Conservation (phyloP, 2,797 vertebrate genomes). For the Sebastiscus albofasciatus region DNA sequence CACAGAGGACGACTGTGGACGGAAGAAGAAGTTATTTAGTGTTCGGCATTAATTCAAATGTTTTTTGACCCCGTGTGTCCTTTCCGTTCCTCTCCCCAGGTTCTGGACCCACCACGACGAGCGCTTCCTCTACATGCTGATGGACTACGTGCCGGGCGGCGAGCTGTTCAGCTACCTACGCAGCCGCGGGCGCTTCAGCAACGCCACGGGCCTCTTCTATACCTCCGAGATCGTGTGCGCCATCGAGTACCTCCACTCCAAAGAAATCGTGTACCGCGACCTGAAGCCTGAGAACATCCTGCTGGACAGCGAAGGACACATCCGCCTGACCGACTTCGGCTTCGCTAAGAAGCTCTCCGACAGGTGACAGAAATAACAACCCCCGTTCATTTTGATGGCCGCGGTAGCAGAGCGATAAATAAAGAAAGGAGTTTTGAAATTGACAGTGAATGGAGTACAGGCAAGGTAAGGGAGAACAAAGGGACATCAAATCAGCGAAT, state of each 20-base stretch:
- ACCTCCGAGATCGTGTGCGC: slow-evolving; percentile 93
- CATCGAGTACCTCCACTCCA: slow-evolving; percentile 95
- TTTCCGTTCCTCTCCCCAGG: slow-evolving; percentile 65
- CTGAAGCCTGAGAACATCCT: slow-evolving; percentile 98
- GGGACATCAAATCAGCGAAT: neutral
- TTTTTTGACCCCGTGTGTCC: too few species aligned
- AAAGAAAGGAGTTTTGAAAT: neutral
- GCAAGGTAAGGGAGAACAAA: neutral
- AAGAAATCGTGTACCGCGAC: slow-evolving; percentile 95
- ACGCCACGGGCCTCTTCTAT: slow-evolving; percentile 90
- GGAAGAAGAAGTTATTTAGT: neutral
- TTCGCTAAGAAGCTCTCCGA: slow-evolving; percentile 97
- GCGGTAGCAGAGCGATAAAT: neutral
- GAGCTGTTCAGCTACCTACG: slow-evolving; percentile 97
- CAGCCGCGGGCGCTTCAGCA: slow-evolving; percentile 92
- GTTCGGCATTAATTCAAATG: neutral
- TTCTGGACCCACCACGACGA: slow-evolving; percentile 96
- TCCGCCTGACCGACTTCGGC: slow-evolving; percentile 97
- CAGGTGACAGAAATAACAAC: slow-evolving; percentile 78
- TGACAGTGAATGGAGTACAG: neutral
- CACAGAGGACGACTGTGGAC: neutral
- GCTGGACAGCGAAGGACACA: slow-evolving; percentile 93
- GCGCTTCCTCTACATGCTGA: slow-evolving; percentile 94
- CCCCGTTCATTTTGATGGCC: neutral
- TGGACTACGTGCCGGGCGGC: slow-evolving; percentile 96